Conservation (phyloP, 1,140 invertebrate genomes). For the Tetragonula clypearis region DNA sequence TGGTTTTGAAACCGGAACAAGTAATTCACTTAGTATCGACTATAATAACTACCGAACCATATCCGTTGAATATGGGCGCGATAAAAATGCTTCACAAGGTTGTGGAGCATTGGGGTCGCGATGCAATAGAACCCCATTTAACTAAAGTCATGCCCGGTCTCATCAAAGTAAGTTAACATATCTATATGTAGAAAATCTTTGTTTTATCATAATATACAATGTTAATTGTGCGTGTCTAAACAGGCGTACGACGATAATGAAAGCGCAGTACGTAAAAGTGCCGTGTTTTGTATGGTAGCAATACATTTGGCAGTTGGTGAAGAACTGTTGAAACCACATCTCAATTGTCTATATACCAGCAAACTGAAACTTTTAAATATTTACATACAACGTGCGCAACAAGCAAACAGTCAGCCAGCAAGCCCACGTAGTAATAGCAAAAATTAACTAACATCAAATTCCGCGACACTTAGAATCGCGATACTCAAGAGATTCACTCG, state of each 20-base stretch:
- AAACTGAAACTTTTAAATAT: conserved; percentile 90
- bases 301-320: conserved; percentile 94
- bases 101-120: conserved; percentile 86
- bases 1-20: conserved; percentile 87
- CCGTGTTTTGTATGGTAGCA: conserved; percentile 97
- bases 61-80: conserved; percentile 93
- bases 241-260: conserved; percentile 94
- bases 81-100: conserved; percentile 96
- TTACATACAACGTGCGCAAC: conserved; percentile 86
- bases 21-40: conserved; percentile 88
- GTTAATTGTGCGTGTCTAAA: conserved; percentile 27
- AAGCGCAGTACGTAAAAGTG: conserved; percentile 95
- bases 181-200: not conserved
- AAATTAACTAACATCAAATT: conserved; percentile 76
- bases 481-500: conserved; percentile 77
- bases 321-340: conserved; percentile 89
- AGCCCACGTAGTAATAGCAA: conserved; percentile 77
- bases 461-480: conserved; percentile 74
- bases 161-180: conserved; percentile 85
- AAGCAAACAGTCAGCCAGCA: conserved; percentile 77
- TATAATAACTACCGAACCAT: conserved; percentile 92
- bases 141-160: conserved; percentile 93
- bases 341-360: conserved; percentile 90
- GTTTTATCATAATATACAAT: not conserved
- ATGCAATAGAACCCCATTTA: conserved; percentile 88